Evolutionary conservation across 2,113 vertebrate genomes (phyloP).

Genomic region (Entelurus aequoreus): DNA sequence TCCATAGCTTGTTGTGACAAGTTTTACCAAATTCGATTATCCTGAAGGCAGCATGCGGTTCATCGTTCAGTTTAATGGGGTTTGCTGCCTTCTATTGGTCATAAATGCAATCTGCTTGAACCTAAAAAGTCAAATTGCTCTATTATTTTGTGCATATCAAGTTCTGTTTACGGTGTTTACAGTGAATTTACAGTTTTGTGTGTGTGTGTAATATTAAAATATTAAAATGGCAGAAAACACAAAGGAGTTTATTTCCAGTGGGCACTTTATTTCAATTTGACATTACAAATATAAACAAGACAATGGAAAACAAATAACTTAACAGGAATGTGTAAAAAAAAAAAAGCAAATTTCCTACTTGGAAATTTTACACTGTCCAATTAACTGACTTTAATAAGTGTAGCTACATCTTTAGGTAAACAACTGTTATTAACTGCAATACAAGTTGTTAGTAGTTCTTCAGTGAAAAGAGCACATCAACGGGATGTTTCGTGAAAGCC

Average conservation of each 20-base stretch:
- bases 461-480: conserved; percentile 25
- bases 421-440: conserved; percentile 10
- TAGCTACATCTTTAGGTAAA: neutral
- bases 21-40: neutral
- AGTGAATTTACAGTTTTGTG: neutral
- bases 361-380: conserved; percentile 19
- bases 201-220: too few species aligned
- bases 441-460: conserved; percentile 19
- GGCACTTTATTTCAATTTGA: conserved; percentile 86
- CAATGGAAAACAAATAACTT: conserved; percentile 47
- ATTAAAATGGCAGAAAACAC: neutral
- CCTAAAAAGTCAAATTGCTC: too few species aligned
- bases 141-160: too few species aligned
- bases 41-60: neutral
- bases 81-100: neutral
- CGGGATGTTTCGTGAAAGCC: conserved; percentile 2
- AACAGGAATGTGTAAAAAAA: conserved; percentile 50
- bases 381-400: neutral
- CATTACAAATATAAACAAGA: conserved; percentile 68
- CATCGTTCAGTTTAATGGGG: neutral
- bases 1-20: neutral
- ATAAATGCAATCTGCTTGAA: too few species aligned
- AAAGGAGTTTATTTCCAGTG: conserved; percentile 34
- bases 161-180: too few species aligned
- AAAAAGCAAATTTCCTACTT: neutral